Evolutionary conservation across 2,888 invertebrate species (phyloP), one percentile per base, ranked within the genome.

Genomic region (Girardia tigrina): DNA sequence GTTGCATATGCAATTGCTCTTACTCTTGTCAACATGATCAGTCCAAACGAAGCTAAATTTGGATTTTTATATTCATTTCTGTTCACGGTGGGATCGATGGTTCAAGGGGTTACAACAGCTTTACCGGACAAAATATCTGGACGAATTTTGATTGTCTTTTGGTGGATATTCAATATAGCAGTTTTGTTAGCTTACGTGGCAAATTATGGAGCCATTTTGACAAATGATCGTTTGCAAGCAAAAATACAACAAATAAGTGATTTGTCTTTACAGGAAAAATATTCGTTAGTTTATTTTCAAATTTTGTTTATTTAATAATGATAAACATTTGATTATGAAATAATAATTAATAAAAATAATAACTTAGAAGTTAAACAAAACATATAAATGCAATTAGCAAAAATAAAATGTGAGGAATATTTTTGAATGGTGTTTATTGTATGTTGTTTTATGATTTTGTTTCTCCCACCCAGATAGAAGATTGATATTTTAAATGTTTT

Each of bases 91-190:
- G 56, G 56, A 2, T 56, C 56, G 2, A 56, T 56, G 56, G 56
- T 56, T 56, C 56, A 56, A 56, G 56, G 56, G 4, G 56, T 56
- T 23, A 56, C 56, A 56, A 56, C 56, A 56, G 56, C 56, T 56
- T 56, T 56, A 23, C 56, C 56, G 23, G 56, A 56, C n/a, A 56
- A 56, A 56, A 56, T 56, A 20, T 56, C 56, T 4, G 56, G 56
- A 16, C 4, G 56, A 56, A 56, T 56, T 20, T 23, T 56, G 6
- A n/a, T 56, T 56, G 56, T 56, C 4, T 56, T 56, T 56, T 56
- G 56, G 56, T 56, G 56, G 56, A 56, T 56, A 56, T 56, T 56
- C 23, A 56, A 56, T 56, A 56, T 56, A 56, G 56, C 56, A 20
- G n/a, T 56, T 56, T 23, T 56, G n/a, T 56, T 56, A 12, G 56